These are phyloP conservation scores for Epizoanthus rinbou DNA, from an alignment of 92 coral and sea anemone genomes.

Conservation along the genomic window DNA sequence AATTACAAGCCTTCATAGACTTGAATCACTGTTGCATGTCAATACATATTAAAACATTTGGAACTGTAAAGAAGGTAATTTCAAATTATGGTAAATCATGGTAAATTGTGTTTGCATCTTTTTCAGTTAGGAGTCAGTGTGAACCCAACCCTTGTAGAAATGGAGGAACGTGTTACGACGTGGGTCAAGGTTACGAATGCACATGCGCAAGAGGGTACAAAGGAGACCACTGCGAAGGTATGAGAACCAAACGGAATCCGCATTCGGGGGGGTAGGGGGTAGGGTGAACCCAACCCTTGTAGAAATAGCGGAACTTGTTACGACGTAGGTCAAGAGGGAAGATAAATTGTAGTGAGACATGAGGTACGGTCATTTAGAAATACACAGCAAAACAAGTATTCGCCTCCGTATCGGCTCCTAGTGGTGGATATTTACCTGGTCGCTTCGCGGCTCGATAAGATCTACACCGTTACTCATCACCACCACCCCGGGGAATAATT, in stretches of 20 bases:
- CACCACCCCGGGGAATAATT: too few relatives aligned
- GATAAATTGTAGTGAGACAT: neutral
- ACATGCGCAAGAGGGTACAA: conserved; percentile 93
- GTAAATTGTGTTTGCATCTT: neutral
- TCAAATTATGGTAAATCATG: neutral
- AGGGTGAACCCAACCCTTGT: conserved; percentile 51
- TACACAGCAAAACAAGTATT: neutral
- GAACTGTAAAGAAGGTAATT: too few relatives aligned
- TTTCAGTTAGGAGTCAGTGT: conserved; percentile 90
- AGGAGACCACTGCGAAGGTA: conserved; percentile 98
- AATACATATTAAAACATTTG: too few relatives aligned
- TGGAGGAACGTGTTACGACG: conserved; percentile 97
- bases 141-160: conserved; percentile 96
- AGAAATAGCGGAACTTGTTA: conserved; percentile 93
- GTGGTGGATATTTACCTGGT: too few relatives aligned
- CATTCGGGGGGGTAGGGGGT: neutral
- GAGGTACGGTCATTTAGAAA: neutral
- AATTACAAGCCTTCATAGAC: too few relatives aligned
- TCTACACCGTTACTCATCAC: too few relatives aligned
- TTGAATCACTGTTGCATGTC: too few relatives aligned
- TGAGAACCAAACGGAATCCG: neutral
- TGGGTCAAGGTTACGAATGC: conserved; percentile 97
- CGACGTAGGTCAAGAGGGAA: conserved; percentile 84
- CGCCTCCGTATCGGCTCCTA: too few relatives aligned
- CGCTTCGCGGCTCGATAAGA: too few relatives aligned